A percentile compares a stretch with the other conserved stretches of the same genome.
Conservation (phyloP, 2,888 invertebrate genomes). For the Temnothorax unifasciatus region DNA sequence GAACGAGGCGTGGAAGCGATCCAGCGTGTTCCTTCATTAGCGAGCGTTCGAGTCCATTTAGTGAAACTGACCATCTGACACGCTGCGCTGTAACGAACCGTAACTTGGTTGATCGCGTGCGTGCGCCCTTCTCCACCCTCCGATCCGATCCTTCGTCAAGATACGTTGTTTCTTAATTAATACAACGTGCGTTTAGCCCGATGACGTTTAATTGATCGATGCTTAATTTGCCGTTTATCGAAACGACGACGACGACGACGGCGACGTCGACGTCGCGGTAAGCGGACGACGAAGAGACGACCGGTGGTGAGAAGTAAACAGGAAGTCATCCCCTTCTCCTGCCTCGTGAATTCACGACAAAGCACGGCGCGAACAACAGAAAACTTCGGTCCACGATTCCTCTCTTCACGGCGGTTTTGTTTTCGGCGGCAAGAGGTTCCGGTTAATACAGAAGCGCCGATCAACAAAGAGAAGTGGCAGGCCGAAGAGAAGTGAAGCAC, state of each 20-base stretch:
- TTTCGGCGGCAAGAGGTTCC: conserved; percentile 46
- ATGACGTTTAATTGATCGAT: conserved; percentile 30
- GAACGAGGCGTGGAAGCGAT: conserved; percentile 68
- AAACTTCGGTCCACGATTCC: conserved; percentile 43
- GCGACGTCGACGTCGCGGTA: not conserved
- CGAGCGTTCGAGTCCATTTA: conserved; percentile 68
- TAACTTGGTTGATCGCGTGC: conserved; percentile 34
- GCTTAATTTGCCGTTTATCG: not conserved
- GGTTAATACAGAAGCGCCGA: conserved; percentile 50
- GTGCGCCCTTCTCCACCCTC: conserved; percentile 41
- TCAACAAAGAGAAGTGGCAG: conserved; percentile 29
- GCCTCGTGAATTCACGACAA: conserved; percentile 32
- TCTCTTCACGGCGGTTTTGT: conserved; percentile 31
- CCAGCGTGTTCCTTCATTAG: conserved; percentile 69
- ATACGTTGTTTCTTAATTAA: conserved; percentile 67
- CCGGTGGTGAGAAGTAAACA: conserved; percentile 30
- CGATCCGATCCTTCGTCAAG: conserved; percentile 41
- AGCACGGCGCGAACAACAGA: conserved; percentile 46
- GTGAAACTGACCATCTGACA: conserved; percentile 73
- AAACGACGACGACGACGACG: not conserved
- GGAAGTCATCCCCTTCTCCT: conserved; percentile 18
- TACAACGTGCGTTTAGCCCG: conserved; percentile 2
- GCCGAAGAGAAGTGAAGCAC: conserved; percentile 40
- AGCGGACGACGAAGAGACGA: not conserved
- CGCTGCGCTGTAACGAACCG: conserved; percentile 61